These are phyloP conservation scores for Delia radicum DNA, from an alignment of 1,140 invertebrate species.

Conservation along the genomic window DNA sequence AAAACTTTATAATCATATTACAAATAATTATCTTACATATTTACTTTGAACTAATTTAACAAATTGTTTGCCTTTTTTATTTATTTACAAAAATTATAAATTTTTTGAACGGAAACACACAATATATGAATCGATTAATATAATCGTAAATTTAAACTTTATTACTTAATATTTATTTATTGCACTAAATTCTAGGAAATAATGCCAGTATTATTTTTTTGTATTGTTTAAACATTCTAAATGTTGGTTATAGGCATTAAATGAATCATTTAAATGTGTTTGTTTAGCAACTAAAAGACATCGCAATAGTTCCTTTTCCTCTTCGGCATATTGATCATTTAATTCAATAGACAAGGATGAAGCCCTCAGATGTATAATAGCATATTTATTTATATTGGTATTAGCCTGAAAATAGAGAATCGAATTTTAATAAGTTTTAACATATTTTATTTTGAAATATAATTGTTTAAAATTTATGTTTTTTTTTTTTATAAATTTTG, in stretches of 20 bases:
- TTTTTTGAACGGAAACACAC: no score
- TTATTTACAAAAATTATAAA: no score
- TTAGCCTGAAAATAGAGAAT: neutral
- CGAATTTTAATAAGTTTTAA: no score
- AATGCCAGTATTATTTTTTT: no score
- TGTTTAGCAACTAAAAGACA: neutral
- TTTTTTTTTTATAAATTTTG: neutral
- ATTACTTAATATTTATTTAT: no score
- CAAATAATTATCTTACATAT: no score
- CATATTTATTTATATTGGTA: neutral
- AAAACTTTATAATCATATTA: no score
- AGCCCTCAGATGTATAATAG: neutral
- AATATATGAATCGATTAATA: no score
- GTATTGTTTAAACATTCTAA: neutral
- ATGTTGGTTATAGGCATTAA: neutral
- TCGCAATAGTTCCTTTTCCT: neutral
- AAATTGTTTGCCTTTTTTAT: no score
- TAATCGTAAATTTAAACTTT: no score
- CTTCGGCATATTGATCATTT: neutral
- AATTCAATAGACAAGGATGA: neutral
- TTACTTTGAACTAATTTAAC: no score
- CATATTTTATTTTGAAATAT: neutral
- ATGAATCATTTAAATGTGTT: neutral
- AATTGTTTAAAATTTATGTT: neutral
- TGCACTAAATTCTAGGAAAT: no score